Evolutionary conservation across 2,797 vertebrate species (phyloP).

Genomic region (Acanthiza pusilla): DNA sequence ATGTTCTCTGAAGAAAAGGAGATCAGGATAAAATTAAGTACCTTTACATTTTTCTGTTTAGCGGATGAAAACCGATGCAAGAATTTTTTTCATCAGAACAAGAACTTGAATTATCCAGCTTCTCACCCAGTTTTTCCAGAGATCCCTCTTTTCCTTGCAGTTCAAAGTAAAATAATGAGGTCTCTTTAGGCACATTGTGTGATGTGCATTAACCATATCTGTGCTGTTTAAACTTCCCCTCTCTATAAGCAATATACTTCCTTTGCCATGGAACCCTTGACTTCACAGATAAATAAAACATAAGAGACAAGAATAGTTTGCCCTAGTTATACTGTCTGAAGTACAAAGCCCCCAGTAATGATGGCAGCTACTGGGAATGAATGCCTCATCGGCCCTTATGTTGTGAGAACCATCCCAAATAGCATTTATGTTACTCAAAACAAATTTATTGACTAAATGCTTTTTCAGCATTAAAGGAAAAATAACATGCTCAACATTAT

Average conservation of each 20-base stretch:
- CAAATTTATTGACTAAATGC: slow-evolving; percentile 12
- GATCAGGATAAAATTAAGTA: not conserved
- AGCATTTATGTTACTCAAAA: not conserved
- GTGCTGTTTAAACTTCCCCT: not conserved
- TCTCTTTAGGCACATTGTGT: not conserved
- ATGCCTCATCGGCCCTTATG: not conserved
- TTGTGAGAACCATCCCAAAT: not conserved
- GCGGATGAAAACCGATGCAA: not conserved
- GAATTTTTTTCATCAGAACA: not conserved
- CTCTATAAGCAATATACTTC: not conserved
- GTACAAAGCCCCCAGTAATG: not conserved
- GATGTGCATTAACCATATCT: not conserved
- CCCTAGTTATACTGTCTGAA: not conserved
- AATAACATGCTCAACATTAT: not conserved
- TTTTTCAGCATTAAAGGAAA: slow-evolving; percentile 16
- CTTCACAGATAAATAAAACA: slow-evolving; percentile 8
- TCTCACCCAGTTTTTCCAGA: not conserved
- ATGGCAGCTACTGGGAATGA: not conserved
- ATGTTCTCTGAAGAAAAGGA: not conserved
- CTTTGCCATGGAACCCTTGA: not conserved
- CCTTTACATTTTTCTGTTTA: not conserved
- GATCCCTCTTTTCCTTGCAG: not conserved
- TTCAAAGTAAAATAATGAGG: not conserved
- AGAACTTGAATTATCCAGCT: not conserved
- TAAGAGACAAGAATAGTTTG: not conserved